Conservation (phyloP, 2,113 vertebrate species). For the Climacteris rufus region DNA sequence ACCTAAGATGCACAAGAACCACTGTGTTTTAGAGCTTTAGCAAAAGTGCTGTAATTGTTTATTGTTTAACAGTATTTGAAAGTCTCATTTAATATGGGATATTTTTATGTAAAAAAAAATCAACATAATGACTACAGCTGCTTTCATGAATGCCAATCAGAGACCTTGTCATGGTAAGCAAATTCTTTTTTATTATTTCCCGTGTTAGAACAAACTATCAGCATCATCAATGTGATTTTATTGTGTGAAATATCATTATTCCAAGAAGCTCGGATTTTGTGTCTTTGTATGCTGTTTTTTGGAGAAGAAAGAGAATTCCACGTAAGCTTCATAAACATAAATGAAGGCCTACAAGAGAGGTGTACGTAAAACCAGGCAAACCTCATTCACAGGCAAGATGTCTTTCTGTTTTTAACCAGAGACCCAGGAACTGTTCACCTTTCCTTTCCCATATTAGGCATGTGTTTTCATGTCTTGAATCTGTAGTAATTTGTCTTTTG, state of each 20-base stretch:
- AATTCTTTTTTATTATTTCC: background rate
- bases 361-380: background rate
- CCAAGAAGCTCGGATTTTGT: background rate
- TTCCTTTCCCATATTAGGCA: background rate
- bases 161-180: background rate
- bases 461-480: background rate
- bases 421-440: background rate
- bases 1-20: background rate
- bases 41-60: background rate
- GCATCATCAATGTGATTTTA: background rate
- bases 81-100: background rate
- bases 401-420: background rate
- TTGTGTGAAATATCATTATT: background rate
- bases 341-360: background rate
- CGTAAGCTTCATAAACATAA: background rate
- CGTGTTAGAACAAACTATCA: background rate
- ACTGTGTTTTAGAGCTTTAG: background rate
- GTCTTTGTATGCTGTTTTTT: background rate
- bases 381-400: background rate
- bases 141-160: background rate
- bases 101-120: background rate
- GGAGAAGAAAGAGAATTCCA: background rate
- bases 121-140: background rate
- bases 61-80: background rate
- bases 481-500: background rate